These are phyloP conservation scores for Loxodonta africana DNA, from an alignment of 2,113 vertebrate genomes.

Conservation along the genomic window DNA sequence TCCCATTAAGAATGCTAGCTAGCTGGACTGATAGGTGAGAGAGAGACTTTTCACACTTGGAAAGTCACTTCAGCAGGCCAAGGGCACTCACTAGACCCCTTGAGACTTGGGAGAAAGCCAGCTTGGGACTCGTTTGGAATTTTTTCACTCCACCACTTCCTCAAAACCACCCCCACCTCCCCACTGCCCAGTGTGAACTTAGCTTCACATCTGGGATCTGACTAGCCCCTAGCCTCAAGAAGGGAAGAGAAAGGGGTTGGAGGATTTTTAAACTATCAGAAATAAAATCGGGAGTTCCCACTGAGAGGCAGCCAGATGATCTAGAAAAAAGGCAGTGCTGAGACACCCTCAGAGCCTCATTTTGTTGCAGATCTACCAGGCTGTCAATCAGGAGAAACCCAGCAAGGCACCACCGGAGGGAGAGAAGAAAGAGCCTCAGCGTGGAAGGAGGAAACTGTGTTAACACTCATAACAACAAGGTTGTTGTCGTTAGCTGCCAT, in stretches of 20 bases:
- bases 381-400: neutral
- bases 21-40: neutral
- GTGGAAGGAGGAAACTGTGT: neutral
- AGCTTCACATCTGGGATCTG: neutral
- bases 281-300: neutral
- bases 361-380: neutral
- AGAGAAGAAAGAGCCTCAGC: neutral
- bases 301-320: neutral
- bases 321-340: neutral
- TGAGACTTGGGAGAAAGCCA: neutral
- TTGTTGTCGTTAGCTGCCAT: no score
- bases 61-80: neutral
- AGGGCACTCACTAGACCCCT: neutral
- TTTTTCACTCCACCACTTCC: neutral
- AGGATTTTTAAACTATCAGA: neutral
- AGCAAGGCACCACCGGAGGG: neutral
- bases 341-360: neutral
- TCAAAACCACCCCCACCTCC: no score
- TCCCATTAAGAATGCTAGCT: neutral
- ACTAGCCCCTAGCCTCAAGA: neutral
- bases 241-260: neutral
- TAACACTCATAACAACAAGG: no score
- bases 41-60: neutral
- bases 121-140: no score
- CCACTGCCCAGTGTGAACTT: neutral